Evolutionary conservation across 2,113 vertebrate genomes (phyloP), one percentile per base, ranked within the genome.

Genomic region (Nothocercus nigrocapillus): DNA sequence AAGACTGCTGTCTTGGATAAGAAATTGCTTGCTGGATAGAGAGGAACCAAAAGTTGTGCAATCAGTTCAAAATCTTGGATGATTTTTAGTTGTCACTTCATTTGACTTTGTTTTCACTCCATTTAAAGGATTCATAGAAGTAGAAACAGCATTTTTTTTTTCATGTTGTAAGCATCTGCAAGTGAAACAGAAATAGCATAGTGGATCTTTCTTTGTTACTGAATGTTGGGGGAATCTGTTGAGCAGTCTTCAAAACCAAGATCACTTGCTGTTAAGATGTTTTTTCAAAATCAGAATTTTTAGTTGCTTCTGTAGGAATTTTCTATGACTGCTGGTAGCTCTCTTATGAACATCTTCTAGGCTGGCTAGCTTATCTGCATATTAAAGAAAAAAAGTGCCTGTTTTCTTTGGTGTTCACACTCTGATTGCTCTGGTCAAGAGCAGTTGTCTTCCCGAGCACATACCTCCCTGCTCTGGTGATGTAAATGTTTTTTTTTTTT

Each of bases 21-120:
- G 77, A 85, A 91, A 51, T 19, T 56, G 34, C 0, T 1, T 81
- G 22, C 58, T 69, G 66, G 47, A 64, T 67, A 58, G 27, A 79
- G 54, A 51, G 32, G 17, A 79, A 59, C 32, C 30, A 66, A 36
- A 81, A 38, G 12, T 69, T 91, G 30, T 79, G 56, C 61, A 40
- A 79, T 89, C 76, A 74, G 17, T 88, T 89, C 36, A 73, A 75
- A 90, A 81, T 70, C 44, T 32, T 54, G 34, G 38, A 11, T 73
- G 90, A 62, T 85, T 82, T 82, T 82, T 88, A 36, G 54, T 53
- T 82, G n/a, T 82, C 42, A 63, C n/a, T 32, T 90, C 83, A 51
- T 82, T 90, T 73, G 61, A 69, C 73, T 96, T 95, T 88, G 10
- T 34, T 91, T 94, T 96, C 64, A 85, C 44, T 54, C 58, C 45